phyloP scores from a whole-genome alignment of 2,797 vertebrate genomes.

The Rhynchonycteris naso region DNA sequence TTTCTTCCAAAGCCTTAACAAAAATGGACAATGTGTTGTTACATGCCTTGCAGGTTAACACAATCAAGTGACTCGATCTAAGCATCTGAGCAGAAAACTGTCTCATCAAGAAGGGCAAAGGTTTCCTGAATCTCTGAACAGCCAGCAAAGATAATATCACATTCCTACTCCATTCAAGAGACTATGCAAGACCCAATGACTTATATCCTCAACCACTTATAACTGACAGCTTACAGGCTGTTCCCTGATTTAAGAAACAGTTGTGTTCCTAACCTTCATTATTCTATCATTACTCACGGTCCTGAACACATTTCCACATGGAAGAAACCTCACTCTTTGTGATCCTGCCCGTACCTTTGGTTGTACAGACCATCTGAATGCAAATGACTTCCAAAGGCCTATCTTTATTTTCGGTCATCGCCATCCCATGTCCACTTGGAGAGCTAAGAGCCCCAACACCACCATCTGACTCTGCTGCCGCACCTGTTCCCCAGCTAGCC shows the following conservation, averaged over 20 bases:
- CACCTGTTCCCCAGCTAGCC: not conserved
- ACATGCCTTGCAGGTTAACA: not conserved
- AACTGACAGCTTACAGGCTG: not conserved
- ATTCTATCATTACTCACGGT: not conserved
- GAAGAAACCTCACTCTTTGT: not conserved
- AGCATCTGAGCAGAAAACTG: not conserved
- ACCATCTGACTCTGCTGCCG: not conserved
- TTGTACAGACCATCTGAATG: not conserved
- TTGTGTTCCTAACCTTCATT: not conserved
- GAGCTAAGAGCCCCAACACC: not conserved
- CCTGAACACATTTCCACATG: not conserved
- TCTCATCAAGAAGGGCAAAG: not conserved
- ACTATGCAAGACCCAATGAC: too few relatives aligned
- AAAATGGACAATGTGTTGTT: not conserved
- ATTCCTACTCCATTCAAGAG: not conserved
- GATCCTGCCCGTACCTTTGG: too few relatives aligned
- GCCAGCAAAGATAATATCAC: not conserved
- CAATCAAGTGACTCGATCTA: not conserved
- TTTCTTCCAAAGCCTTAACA: not conserved
- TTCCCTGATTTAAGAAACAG: not conserved
- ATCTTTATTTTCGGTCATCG: not conserved
- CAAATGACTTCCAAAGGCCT: not conserved
- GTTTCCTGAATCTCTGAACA: not conserved
- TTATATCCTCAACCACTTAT: not conserved
- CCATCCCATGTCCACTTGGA: not conserved